These are phyloP conservation scores for Diorhabda elongata DNA, from an alignment of 1,140 invertebrate species.

Conservation along the genomic window DNA sequence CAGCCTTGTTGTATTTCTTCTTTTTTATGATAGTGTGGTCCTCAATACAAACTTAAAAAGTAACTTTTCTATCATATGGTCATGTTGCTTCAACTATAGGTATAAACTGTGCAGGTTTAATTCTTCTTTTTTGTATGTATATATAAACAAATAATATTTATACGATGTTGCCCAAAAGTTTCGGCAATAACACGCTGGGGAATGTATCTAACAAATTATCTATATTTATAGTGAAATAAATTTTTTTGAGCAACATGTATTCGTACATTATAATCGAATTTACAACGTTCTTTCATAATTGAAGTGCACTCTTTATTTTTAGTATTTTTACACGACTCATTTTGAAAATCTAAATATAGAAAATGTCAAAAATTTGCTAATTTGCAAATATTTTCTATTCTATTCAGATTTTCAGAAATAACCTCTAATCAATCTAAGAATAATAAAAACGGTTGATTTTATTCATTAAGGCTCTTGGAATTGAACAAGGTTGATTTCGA, in stretches of 20 bases:
- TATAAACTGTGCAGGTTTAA: background rate
- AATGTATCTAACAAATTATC: no score
- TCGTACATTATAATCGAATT: conserved; percentile 1
- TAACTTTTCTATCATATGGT: background rate
- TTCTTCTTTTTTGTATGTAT: background rate
- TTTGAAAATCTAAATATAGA: no score
- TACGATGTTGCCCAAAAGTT: background rate
- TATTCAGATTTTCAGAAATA: background rate
- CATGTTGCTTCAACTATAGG: background rate
- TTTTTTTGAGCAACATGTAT: background rate
- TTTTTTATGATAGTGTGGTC: no score
- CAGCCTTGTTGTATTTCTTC: no score
- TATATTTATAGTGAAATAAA: background rate
- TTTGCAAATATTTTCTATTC: background rate
- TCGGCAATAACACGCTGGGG: background rate
- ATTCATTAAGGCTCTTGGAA: conserved; percentile 29
- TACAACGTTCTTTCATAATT: background rate
- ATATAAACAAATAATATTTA: background rate
- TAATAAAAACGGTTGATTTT: conserved; percentile 26
- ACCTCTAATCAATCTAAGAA: conserved; percentile 5
- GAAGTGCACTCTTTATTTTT: conserved; percentile 4
- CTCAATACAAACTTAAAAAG: no score
- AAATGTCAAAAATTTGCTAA: no score
- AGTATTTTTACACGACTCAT: conserved; percentile 1
- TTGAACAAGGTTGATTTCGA: conserved; percentile 24